A percentile compares a stretch with the other conserved stretches of the same genome.
phyloP scores from a whole-genome alignment of 2,797 vertebrate genomes.

The Petrocephalus schoutedeni region DNA sequence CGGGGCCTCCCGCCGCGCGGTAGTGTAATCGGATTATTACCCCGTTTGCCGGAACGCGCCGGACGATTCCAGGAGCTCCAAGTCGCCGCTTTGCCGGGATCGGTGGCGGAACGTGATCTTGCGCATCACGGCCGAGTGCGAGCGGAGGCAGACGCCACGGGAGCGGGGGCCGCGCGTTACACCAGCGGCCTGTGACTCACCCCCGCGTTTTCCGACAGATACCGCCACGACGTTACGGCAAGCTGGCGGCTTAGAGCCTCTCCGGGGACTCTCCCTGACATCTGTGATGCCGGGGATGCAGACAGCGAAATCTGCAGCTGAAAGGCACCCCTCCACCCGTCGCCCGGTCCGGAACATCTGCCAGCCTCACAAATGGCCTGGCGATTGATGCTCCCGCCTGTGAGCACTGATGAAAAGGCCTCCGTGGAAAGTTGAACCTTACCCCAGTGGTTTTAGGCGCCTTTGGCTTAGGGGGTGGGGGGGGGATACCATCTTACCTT shows the following conservation, averaged over 20 bases:
- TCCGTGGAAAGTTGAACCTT: constrained; percentile 15
- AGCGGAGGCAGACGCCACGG: background rate
- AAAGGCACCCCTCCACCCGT: background rate
- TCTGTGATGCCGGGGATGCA: background rate
- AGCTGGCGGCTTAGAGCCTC: background rate
- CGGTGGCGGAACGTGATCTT: background rate
- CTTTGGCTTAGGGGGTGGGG: constrained; percentile 25
- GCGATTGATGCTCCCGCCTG: background rate
- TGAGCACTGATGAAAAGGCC: background rate
- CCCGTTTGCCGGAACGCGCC: background rate
- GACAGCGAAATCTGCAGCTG: background rate
- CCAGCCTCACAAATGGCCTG: background rate
- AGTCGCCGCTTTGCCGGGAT: background rate
- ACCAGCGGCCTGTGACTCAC: background rate
- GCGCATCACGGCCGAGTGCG: background rate
- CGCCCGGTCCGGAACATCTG: background rate
- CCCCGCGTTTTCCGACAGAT: background rate
- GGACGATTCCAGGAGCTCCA: background rate
- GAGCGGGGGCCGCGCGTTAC: background rate
- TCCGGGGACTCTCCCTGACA: background rate
- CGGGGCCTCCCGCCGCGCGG: background rate
- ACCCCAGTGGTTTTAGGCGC: constrained; percentile 44
- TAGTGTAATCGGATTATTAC: background rate
- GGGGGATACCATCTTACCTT: background rate
- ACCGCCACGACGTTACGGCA: background rate